A percentile compares a stretch with the other conserved stretches of the same genome.
phyloP scores from a whole-genome alignment of 2,797 vertebrate genomes.

The Etheostoma nigrum region DNA sequence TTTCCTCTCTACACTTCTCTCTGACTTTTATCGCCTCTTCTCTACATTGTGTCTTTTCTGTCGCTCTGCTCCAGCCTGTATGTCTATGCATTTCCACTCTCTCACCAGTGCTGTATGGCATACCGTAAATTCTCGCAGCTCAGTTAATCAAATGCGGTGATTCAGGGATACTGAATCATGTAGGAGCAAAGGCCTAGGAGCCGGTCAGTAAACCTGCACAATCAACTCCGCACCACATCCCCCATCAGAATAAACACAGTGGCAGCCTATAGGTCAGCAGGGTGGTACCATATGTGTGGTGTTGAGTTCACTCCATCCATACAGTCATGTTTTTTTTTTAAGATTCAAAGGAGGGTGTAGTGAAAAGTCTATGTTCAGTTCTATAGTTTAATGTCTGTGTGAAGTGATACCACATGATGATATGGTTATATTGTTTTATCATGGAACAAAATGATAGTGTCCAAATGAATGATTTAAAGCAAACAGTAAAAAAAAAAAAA shows the following conservation, averaged over 20 bases:
- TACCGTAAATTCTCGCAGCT: constrained; percentile 49
- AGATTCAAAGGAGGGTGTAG: neutral
- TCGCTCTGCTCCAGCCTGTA: constrained; percentile 2
- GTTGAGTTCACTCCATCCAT: neutral
- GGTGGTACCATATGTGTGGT: neutral
- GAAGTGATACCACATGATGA: neutral
- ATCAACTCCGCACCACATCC: constrained; percentile 39
- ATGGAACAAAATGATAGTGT: neutral
- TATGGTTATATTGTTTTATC: neutral
- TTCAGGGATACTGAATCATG: constrained; percentile 54
- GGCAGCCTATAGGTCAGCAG: constrained; percentile 1
- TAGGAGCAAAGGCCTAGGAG: constrained; percentile 53
- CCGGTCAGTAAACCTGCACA: constrained; percentile 38
- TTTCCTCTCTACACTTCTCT: constrained; percentile 18
- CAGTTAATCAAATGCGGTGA: constrained; percentile 69
- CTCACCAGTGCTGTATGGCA: constrained; percentile 31
- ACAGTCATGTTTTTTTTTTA: too few species aligned
- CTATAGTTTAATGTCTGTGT: neutral
- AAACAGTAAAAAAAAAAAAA: neutral
- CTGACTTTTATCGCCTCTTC: constrained; percentile 19
- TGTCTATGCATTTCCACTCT: constrained; percentile 30
- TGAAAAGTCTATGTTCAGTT: neutral
- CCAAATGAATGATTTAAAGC: neutral
- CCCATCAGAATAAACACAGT: constrained; percentile 29
- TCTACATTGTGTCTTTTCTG: constrained; percentile 35